These are phyloP conservation scores for Stictonetta naevosa DNA, from an alignment of 2,113 vertebrate species.

Conservation along the genomic window DNA sequence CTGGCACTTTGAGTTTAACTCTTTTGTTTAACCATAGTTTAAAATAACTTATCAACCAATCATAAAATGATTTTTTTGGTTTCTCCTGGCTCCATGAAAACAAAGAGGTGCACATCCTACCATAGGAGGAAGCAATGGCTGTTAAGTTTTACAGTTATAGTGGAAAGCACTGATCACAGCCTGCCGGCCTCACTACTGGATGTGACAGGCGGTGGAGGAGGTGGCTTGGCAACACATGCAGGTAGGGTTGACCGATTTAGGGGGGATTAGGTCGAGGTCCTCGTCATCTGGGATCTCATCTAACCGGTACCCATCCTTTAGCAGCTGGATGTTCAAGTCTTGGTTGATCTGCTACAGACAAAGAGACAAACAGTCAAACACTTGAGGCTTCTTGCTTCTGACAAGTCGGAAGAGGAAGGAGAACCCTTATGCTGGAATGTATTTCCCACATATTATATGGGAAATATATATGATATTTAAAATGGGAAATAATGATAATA, in stretches of 20 bases:
- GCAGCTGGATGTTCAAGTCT: conserved; percentile 98
- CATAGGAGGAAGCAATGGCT: conserved; percentile 98
- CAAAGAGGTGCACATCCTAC: conserved; percentile 91
- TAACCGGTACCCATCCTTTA: conserved; percentile 97
- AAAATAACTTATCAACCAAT: conserved; percentile 56
- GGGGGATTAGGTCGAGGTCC: conserved; percentile 96
- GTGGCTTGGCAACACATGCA: conserved; percentile 99
- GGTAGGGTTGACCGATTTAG: conserved; percentile 96
- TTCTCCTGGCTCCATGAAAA: conserved; percentile 86
- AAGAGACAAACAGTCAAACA: conserved; percentile 65
- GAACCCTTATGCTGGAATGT: not conserved
- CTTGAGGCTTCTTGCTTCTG: not conserved
- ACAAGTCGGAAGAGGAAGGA: not conserved
- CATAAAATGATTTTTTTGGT: conserved; percentile 79
- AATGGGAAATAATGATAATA: not conserved
- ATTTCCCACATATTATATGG: not conserved
- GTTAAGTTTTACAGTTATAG: conserved; percentile 83
- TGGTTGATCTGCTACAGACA: conserved; percentile 97
- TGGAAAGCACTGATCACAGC: conserved; percentile 65
- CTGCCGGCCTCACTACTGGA: conserved; percentile 86
- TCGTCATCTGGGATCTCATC: conserved; percentile 98
- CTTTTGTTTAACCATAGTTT: conserved; percentile 33
- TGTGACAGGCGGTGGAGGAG: conserved; percentile 96
- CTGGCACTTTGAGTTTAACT: not conserved
- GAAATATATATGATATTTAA: not conserved